A percentile compares a stretch with the other conserved stretches of the same genome.
These are phyloP conservation scores for Tenualosa thibaudeaui DNA, from an alignment of 2,797 vertebrate species.

Conservation along the genomic window DNA sequence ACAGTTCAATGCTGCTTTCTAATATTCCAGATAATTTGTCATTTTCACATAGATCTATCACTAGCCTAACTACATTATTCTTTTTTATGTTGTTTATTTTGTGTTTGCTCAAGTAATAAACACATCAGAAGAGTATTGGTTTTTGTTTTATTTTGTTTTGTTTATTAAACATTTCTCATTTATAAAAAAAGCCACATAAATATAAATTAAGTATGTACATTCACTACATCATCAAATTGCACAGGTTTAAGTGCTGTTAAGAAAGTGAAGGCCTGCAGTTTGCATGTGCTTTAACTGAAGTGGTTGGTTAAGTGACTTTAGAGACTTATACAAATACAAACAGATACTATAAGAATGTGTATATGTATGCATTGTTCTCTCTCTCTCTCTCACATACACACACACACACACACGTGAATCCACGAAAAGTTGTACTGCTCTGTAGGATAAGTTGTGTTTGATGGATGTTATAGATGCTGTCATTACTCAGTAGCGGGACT, in stretches of 20 bases:
- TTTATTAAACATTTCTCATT: constrained; percentile 8
- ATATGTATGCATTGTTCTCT: neutral
- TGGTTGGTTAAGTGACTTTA: constrained; percentile 5
- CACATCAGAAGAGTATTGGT: neutral
- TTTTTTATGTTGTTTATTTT: neutral
- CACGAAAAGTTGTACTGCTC: neutral
- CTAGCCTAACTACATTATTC: neutral
- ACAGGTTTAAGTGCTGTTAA: constrained; percentile 16
- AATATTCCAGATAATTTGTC: neutral
- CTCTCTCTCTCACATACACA: constrained; percentile 15
- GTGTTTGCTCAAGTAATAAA: neutral
- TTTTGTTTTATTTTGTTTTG: neutral
- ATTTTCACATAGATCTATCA: neutral
- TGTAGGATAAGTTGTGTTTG: neutral
- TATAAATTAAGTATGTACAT: constrained; percentile 73
- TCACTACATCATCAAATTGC: constrained; percentile 57
- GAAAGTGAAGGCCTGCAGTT: neutral
- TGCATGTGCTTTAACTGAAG: neutral
- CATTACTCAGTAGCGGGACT: constrained; percentile 77
- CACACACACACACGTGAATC: constrained; percentile 19
- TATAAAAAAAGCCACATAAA: constrained; percentile 45
- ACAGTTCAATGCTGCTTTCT: neutral
- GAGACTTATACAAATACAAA: neutral
- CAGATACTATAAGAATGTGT: constrained; percentile 23
- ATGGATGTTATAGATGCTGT: neutral